A percentile compares a stretch with the other conserved stretches of the same genome.
Evolutionary conservation across 2,888 invertebrate species (phyloP).

Genomic region (Eugnorisma glareosa): DNA sequence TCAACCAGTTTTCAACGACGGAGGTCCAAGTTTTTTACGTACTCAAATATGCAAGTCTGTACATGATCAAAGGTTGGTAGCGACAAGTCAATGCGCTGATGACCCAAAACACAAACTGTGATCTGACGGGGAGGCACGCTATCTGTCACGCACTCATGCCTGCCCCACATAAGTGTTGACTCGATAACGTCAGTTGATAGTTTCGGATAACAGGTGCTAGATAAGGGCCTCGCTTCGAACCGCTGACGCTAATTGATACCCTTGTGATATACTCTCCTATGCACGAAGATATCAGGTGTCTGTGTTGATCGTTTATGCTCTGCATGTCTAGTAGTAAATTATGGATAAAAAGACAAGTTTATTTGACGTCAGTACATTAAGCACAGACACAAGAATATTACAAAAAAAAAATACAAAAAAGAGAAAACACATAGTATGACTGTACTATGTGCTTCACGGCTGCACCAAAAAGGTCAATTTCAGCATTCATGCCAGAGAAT

Average conservation of each 20-base stretch:
- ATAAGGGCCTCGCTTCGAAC: conserved; percentile 29
- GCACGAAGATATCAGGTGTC: not conserved
- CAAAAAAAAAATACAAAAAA: too few species aligned
- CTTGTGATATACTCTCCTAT: not conserved
- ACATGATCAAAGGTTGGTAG: conserved; percentile 4
- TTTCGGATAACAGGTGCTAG: conserved; percentile 49
- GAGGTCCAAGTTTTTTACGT: not conserved
- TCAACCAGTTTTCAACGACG: not conserved
- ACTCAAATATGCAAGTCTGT: not conserved
- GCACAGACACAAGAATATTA: too few species aligned
- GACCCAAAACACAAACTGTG: conserved; percentile 35
- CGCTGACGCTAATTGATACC: conserved; percentile 17
- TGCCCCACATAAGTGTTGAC: conserved; percentile 34
- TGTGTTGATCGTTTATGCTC: not conserved
- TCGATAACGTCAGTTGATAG: conserved; percentile 47
- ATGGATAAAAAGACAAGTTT: too few species aligned
- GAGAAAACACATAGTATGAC: too few species aligned
- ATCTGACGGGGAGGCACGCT: conserved; percentile 23
- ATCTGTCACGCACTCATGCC: conserved; percentile 42
- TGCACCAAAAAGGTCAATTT: too few species aligned
- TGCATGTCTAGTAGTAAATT: not conserved
- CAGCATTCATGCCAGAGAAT: too few species aligned
- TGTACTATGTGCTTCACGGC: too few species aligned
- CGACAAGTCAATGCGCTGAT: conserved; percentile 10
- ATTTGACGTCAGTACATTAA: too few species aligned